Conservation (phyloP, 2,888 invertebrate genomes). For the Monoplex corrugatus region DNA sequence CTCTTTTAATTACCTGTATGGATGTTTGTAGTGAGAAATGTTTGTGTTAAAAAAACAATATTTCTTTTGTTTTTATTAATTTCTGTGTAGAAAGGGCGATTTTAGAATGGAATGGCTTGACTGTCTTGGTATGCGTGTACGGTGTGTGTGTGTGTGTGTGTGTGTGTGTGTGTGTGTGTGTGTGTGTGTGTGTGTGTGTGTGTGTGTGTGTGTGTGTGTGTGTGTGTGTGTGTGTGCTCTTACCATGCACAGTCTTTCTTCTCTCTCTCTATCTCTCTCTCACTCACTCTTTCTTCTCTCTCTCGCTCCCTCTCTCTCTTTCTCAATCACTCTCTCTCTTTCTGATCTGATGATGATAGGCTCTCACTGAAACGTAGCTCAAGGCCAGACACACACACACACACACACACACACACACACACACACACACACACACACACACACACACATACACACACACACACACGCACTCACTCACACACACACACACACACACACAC, state of each 20-base stretch:
- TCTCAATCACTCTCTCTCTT: slow-evolving; percentile 2
- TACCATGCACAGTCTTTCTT: not conserved
- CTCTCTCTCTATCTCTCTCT: not conserved
- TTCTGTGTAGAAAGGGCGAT: too few relatives aligned
- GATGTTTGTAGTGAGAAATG: too few relatives aligned
- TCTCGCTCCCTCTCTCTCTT: not conserved
- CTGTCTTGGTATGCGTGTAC: too few relatives aligned
- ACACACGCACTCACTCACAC: slow-evolving; percentile 7
- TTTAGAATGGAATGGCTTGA: too few relatives aligned
- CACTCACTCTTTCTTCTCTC: not conserved
- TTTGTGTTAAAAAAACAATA: too few relatives aligned
- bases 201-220: too few relatives aligned
- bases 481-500: slow-evolving; percentile 24
- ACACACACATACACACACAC: slow-evolving; percentile 7
- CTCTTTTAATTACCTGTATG: too few relatives aligned
- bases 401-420: not conserved
- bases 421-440: slow-evolving; percentile 35
- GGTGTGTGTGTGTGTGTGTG: not conserved
- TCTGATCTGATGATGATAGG: too few relatives aligned
- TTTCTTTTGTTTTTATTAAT: too few relatives aligned
- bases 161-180: not conserved
- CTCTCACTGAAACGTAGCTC: too few relatives aligned
- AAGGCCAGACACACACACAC: slow-evolving; percentile 11
- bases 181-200: too few relatives aligned
- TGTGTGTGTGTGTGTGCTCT: not conserved